Conservation (phyloP, 1,140 invertebrate genomes). For the Bombus terrestris region DNA sequence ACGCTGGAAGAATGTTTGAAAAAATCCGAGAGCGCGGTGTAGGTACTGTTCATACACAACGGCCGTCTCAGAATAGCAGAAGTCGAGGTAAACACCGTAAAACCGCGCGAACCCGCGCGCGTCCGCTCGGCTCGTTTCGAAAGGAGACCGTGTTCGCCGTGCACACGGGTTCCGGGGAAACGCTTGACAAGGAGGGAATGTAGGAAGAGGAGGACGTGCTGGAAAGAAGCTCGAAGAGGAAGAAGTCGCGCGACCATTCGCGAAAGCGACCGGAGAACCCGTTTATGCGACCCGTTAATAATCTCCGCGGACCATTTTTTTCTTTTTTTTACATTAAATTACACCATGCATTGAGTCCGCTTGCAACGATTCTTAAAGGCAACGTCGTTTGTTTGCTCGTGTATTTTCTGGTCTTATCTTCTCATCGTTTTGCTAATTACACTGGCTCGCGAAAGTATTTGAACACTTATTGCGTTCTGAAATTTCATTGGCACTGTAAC, state of each 20-base stretch:
- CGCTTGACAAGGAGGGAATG: constrained; percentile 44
- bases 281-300: constrained; percentile 45
- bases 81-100: constrained; percentile 61
- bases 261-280: constrained; percentile 33
- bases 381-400: too few relatives aligned
- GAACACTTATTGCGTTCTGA: too few relatives aligned
- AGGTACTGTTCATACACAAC: constrained; percentile 45
- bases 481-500: too few relatives aligned
- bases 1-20: constrained; percentile 41
- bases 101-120: constrained; percentile 51
- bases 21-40: constrained; percentile 13
- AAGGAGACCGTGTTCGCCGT: constrained; percentile 46
- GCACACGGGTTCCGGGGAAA: not conserved
- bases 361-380: not conserved
- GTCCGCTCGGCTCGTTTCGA: constrained; percentile 49
- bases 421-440: too few relatives aligned
- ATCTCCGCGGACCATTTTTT: not conserved
- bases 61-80: constrained; percentile 46
- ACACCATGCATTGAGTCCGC: too few relatives aligned
- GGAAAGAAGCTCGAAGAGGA: constrained; percentile 40
- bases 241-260: constrained; percentile 37
- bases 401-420: not conserved
- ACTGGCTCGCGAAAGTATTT: too few relatives aligned
- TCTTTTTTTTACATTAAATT: not conserved
- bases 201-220: constrained; percentile 45